These are phyloP conservation scores for Pardalotus punctatus DNA, from an alignment of 2,113 vertebrate genomes.

Conservation along the genomic window DNA sequence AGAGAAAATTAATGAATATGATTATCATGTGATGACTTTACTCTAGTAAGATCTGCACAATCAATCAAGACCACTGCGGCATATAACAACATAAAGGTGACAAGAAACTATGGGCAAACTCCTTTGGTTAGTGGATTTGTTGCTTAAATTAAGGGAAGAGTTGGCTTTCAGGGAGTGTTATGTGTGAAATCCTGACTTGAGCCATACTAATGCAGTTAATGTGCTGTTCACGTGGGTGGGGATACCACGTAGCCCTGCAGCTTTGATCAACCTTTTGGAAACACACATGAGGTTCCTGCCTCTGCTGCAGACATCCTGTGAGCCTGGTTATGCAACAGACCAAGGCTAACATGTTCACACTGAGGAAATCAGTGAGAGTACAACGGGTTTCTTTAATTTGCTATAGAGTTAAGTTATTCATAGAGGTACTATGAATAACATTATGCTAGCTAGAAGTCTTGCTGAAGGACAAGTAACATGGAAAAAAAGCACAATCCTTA, in stretches of 20 bases:
- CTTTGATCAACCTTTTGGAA: background rate
- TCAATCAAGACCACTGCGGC: background rate
- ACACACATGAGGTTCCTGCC: background rate
- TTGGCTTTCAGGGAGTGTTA: background rate
- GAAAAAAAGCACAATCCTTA: background rate
- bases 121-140: background rate
- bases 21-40: background rate
- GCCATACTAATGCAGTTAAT: background rate
- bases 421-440: background rate
- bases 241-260: background rate
- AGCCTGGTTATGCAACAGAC: background rate
- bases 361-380: background rate
- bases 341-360: background rate
- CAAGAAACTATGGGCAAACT: background rate
- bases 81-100: background rate
- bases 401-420: background rate
- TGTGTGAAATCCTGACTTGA: background rate
- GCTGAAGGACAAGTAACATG: background rate
- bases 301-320: background rate
- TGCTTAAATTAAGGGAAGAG: background rate
- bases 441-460: background rate
- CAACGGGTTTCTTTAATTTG: background rate
- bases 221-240: background rate
- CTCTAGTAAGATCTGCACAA: background rate
- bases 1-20: background rate